These are phyloP conservation scores for Spilosoma lubricipeda DNA, from an alignment of 2,888 invertebrate genomes.

Conservation along the genomic window DNA sequence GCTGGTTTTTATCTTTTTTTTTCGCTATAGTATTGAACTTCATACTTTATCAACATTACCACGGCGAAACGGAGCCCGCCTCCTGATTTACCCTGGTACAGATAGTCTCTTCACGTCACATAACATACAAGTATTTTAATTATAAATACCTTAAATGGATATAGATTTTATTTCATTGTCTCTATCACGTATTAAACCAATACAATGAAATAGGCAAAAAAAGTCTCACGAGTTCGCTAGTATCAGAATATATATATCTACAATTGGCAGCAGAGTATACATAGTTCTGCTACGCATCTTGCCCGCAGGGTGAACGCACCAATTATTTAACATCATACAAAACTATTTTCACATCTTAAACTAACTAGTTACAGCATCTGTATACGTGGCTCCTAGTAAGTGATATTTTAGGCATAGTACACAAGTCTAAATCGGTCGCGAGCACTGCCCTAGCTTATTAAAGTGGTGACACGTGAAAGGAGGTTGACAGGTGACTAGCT, in stretches of 20 bases:
- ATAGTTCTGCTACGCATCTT: neutral
- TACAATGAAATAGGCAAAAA: neutral
- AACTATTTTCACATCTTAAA: conserved; percentile 21
- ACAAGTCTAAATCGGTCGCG: conserved; percentile 42
- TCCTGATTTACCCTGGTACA: too few species aligned
- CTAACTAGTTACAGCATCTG: conserved; percentile 19
- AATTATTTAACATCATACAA: conserved; percentile 10
- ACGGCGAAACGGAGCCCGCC: too few species aligned
- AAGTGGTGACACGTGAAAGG: conserved; percentile 39
- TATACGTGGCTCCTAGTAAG: conserved; percentile 27
- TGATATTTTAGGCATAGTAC: conserved; percentile 43
- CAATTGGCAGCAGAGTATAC: neutral
- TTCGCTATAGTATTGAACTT: too few species aligned
- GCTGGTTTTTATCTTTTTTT: too few species aligned
- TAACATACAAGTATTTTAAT: too few species aligned
- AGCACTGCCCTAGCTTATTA: conserved; percentile 50
- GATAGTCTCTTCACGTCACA: too few species aligned
- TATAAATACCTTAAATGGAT: too few species aligned
- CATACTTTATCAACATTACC: too few species aligned
- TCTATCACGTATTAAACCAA: neutral
- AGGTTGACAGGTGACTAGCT: conserved; percentile 51
- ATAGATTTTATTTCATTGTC: too few species aligned
- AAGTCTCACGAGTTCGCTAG: neutral
- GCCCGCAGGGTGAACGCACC: conserved; percentile 20
- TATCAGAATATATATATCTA: neutral